Conservation (phyloP, 1,140 invertebrate species). For the Gonioctena quinquepunctata region DNA sequence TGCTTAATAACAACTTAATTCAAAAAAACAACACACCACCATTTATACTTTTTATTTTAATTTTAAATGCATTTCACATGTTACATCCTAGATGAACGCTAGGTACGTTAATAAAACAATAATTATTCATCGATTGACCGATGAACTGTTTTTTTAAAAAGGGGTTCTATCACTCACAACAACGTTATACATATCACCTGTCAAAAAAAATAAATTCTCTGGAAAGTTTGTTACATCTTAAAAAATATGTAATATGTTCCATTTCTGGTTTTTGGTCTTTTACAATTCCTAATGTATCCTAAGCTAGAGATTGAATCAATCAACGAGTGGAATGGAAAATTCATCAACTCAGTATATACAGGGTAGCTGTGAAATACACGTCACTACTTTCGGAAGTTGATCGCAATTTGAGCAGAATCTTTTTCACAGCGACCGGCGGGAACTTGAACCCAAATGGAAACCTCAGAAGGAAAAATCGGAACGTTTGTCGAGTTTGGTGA, state of each 20-base stretch:
- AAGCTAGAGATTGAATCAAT: neutral
- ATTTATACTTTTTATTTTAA: conserved; percentile 10
- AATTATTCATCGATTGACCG: conserved; percentile 6
- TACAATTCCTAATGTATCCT: conserved; percentile 13
- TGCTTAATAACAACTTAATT: no score
- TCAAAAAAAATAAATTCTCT: neutral
- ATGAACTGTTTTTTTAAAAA: conserved; percentile 12
- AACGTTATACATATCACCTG: conserved; percentile 16
- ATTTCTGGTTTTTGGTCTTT: conserved; percentile 17
- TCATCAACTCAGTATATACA: neutral
- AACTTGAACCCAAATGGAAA: no score
- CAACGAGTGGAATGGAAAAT: conserved; percentile 9
- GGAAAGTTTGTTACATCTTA: no score
- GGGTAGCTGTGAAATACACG: neutral
- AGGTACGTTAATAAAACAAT: conserved; percentile 17
- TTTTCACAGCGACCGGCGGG: no score
- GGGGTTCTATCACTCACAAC: conserved; percentile 11
- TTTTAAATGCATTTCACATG: conserved; percentile 13
- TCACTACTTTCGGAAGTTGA: neutral
- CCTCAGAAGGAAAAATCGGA: no score
- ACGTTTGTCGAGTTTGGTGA: no score
- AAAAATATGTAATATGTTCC: conserved; percentile 15
- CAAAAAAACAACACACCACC: neutral
- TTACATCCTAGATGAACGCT: conserved; percentile 17
- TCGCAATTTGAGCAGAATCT: no score